Conservation (phyloP, 1,140 invertebrate species). For the Probaryconus sp. region DNA sequence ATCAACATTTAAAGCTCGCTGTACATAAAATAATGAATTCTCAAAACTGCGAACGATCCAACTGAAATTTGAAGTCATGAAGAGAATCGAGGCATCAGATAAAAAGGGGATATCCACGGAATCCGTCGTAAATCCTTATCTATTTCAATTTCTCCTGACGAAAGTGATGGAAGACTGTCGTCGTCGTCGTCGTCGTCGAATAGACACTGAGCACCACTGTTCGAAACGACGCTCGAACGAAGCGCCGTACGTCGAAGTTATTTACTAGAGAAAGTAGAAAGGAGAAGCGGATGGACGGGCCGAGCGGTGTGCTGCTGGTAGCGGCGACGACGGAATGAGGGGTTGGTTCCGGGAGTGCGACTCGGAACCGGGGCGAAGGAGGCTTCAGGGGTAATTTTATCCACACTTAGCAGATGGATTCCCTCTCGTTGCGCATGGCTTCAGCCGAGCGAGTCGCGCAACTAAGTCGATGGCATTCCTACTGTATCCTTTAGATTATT, state of each 20-base stretch:
- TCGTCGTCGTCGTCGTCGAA: conserved; percentile 4
- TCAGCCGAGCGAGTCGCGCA: conserved; percentile 29
- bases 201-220: conserved; percentile 54
- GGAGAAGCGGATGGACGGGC: conserved; percentile 56
- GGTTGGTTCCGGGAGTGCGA: conserved; percentile 19
- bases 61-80: too few species aligned
- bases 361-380: conserved; percentile 22
- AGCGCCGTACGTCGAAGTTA: conserved; percentile 58
- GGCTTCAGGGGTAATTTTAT: conserved; percentile 67
- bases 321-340: conserved; percentile 15
- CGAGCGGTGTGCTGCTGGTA: conserved; percentile 39
- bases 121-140: too few species aligned
- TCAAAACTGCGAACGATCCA: too few species aligned
- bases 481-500: conserved; percentile 62
- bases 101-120: too few species aligned
- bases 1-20: too few species aligned
- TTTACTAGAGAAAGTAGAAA: conserved; percentile 59
- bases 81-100: too few species aligned
- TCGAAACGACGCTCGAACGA: conserved; percentile 28
- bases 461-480: conserved; percentile 51
- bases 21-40: too few species aligned
- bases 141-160: conserved; percentile 6
- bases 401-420: conserved; percentile 71
- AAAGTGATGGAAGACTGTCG: conserved; percentile 16
- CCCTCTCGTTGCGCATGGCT: conserved; percentile 63